These are phyloP conservation scores for Stichodactyla mertensii DNA, from an alignment of 64 coral and sea anemone genomes.

Conservation along the genomic window DNA sequence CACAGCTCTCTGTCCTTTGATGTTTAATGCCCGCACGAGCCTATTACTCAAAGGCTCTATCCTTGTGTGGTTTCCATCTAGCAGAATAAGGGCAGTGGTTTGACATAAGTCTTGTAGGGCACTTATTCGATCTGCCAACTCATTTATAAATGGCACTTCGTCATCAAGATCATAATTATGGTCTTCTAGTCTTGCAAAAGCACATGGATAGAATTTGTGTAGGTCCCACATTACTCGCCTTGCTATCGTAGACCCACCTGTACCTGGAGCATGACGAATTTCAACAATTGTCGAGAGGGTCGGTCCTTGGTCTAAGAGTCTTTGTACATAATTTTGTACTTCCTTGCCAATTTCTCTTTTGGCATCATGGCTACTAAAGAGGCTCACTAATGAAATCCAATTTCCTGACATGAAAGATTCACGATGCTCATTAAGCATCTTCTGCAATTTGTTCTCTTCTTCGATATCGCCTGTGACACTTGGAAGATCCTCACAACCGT, in stretches of 20 bases:
- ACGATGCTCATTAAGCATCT: slow-evolving; percentile 45
- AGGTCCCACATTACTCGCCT: slow-evolving; percentile 70
- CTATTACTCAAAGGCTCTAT: slow-evolving; percentile 49
- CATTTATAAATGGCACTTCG: slow-evolving; percentile 28
- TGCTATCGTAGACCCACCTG: slow-evolving; percentile 64
- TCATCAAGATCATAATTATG: slow-evolving; percentile 45
- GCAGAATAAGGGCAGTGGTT: slow-evolving; percentile 35
- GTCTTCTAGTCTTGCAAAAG: slow-evolving; percentile 6
- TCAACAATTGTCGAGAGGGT: slow-evolving; percentile 34
- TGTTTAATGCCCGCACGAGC: slow-evolving; percentile 38
- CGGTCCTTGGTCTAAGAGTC: slow-evolving; percentile 44
- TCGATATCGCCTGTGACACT: slow-evolving; percentile 4
- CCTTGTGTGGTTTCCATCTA: slow-evolving; percentile 49
- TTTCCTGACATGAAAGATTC: slow-evolving; percentile 61
- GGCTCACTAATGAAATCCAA: slow-evolving; percentile 50
- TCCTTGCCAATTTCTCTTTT: slow-evolving; percentile 46
- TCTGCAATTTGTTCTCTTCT: slow-evolving; percentile 21
- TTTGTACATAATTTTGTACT: slow-evolving; percentile 49
- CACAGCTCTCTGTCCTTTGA: slow-evolving; percentile 43
- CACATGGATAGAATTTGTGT: slow-evolving; percentile 46
- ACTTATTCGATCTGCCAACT: slow-evolving; percentile 33
- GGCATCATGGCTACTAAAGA: slow-evolving; percentile 58
- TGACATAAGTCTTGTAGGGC: slow-evolving; percentile 50
- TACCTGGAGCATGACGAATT: slow-evolving; percentile 56
- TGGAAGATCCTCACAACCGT: slow-evolving; percentile 61